Evolutionary conservation across 2,888 invertebrate genomes (phyloP).

Genomic region (Thereva unica): DNA sequence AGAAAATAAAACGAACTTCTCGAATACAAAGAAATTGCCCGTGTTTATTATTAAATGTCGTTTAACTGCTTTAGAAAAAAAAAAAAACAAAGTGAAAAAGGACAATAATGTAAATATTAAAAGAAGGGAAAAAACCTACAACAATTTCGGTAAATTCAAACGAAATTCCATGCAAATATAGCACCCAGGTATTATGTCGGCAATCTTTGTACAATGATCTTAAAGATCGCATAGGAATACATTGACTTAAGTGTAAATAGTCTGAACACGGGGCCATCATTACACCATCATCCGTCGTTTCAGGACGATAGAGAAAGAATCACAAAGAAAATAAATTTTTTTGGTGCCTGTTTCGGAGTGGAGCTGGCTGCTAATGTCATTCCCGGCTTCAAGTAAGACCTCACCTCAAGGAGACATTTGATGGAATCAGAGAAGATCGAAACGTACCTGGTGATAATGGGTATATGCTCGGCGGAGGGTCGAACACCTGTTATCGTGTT

Average conservation of each 20-base stretch:
- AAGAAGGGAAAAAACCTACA: not conserved
- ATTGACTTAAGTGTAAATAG: slow-evolving; percentile 36
- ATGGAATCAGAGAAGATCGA: not conserved
- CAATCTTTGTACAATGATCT: slow-evolving; percentile 36
- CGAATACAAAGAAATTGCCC: too few relatives aligned
- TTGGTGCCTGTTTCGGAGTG: too few relatives aligned
- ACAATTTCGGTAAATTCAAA: slow-evolving; percentile 37
- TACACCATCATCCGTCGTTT: not conserved
- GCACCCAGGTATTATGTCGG: slow-evolving; percentile 37
- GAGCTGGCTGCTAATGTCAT: too few relatives aligned
- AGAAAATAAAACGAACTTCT: too few relatives aligned
- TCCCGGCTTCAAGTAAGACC: too few relatives aligned
- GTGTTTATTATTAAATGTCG: too few relatives aligned
- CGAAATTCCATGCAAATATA: slow-evolving; percentile 37
- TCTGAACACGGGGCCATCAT: slow-evolving; percentile 4
- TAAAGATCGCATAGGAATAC: slow-evolving; percentile 34
- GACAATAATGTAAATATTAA: too few relatives aligned
- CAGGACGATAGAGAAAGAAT: not conserved
- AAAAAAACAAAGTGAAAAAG: too few relatives aligned
- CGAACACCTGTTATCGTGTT: slow-evolving; percentile 26
- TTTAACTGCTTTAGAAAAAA: too few relatives aligned
- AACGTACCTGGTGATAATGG: too few relatives aligned
- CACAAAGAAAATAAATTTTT: too few relatives aligned
- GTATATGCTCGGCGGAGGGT: not conserved
- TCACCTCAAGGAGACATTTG: not conserved